Conservation (phyloP, 2,888 invertebrate genomes). For the Drosophila mimica region DNA sequence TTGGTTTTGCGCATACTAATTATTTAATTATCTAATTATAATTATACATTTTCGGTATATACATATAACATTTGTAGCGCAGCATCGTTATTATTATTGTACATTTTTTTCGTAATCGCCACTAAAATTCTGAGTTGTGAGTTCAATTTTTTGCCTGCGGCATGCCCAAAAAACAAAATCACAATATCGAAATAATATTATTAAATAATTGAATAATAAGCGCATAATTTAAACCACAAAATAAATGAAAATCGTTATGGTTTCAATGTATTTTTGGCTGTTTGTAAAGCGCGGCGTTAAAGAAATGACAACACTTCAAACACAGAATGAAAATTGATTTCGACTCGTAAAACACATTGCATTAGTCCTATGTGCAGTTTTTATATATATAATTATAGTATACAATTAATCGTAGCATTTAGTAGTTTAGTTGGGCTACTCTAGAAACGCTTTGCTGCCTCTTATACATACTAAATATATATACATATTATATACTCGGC, state of each 20-base stretch:
- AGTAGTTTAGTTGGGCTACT: slow-evolving; percentile 54
- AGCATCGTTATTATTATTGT: slow-evolving; percentile 28
- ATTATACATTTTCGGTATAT: slow-evolving; percentile 21
- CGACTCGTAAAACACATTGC: slow-evolving; percentile 47
- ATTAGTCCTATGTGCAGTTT: slow-evolving; percentile 32
- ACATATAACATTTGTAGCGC: slow-evolving; percentile 32
- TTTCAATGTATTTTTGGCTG: slow-evolving; percentile 62
- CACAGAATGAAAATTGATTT: slow-evolving; percentile 31
- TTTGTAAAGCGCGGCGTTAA: slow-evolving; percentile 46
- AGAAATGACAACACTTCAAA: slow-evolving; percentile 28
- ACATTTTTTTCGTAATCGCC: slow-evolving; percentile 37
- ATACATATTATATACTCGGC: slow-evolving; percentile 12
- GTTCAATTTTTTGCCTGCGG: slow-evolving; percentile 73
- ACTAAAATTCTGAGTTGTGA: slow-evolving; percentile 64
- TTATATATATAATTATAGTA: slow-evolving; percentile 14
- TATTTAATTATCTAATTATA: slow-evolving; percentile 5
- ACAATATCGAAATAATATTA: slow-evolving; percentile 16
- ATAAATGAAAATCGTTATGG: slow-evolving; percentile 16
- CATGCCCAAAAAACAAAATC: slow-evolving; percentile 52
- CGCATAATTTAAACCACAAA: slow-evolving; percentile 16
- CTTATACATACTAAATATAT: slow-evolving; percentile 10
- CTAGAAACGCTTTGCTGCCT: slow-evolving; percentile 62
- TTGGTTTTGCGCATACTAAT: slow-evolving; percentile 38
- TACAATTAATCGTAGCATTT: slow-evolving; percentile 41
- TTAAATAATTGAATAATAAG: slow-evolving; percentile 20